These are phyloP conservation scores for Hypotaenidia okinawae DNA, from an alignment of 2,797 vertebrate genomes.

Conservation along the genomic window DNA sequence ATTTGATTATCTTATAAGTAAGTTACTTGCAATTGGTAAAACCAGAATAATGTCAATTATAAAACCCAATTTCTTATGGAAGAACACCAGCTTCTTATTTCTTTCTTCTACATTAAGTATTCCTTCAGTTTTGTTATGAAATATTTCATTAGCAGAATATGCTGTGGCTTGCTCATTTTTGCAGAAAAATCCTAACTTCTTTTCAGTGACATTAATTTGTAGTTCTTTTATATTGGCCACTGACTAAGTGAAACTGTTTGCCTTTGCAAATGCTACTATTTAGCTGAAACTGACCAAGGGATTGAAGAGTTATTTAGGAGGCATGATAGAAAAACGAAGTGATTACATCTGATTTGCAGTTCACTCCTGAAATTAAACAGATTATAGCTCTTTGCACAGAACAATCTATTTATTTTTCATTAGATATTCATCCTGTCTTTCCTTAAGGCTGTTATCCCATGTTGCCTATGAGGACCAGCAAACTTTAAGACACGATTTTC, in stretches of 20 bases:
- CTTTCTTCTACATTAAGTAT: not conserved
- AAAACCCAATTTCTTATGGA: not conserved
- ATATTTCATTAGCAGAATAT: not conserved
- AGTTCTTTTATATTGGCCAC: not conserved
- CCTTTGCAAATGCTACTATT: not conserved
- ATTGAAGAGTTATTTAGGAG: not conserved
- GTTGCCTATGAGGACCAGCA: not conserved
- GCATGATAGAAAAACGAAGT: not conserved
- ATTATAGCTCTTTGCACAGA: not conserved
- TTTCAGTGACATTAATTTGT: not conserved
- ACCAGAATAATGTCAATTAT: not conserved
- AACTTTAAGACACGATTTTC: not conserved
- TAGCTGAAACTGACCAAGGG: not conserved
- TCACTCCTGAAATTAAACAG: not conserved
- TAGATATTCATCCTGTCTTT: not conserved
- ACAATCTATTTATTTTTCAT: not conserved
- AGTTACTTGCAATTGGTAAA: not conserved
- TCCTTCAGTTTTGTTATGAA: not conserved
- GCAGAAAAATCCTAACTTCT: not conserved
- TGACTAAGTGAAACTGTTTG: not conserved
- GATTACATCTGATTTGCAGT: not conserved
- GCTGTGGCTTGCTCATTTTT: not conserved
- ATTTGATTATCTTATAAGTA: not conserved
- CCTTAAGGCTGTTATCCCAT: not conserved
- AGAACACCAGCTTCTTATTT: not conserved